A percentile compares a stretch with the other conserved stretches of the same genome.
These are phyloP conservation scores for Phaethornis superciliosus DNA, from an alignment of 2,113 vertebrate species.

Conservation along the genomic window DNA sequence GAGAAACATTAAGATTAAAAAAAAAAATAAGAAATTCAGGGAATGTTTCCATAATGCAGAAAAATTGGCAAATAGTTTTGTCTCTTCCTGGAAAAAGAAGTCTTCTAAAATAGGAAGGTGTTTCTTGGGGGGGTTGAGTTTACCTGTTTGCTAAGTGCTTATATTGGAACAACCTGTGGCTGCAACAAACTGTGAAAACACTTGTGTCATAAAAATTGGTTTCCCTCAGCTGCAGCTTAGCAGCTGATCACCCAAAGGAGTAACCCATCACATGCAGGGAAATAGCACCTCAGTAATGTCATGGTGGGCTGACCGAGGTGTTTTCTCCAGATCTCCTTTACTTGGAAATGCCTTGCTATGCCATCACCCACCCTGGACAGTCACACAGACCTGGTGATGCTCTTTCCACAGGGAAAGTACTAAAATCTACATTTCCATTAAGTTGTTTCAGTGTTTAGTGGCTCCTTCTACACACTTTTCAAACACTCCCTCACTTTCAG, in stretches of 20 bases:
- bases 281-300: not conserved
- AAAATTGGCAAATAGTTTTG: not conserved
- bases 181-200: not conserved
- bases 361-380: accelerated
- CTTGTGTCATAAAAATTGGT: not conserved
- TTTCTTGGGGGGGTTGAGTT: not conserved
- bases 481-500: not conserved
- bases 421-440: not conserved
- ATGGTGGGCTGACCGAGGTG: accelerated
- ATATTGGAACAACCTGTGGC: not conserved
- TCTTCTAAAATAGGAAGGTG: not conserved
- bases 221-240: not conserved
- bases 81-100: not conserved
- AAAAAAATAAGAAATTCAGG: not conserved
- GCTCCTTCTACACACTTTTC: not conserved
- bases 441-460: not conserved
- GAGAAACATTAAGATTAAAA: not conserved
- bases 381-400: not conserved
- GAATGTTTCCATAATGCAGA: not conserved
- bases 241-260: not conserved
- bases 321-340: not conserved
- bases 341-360: not conserved
- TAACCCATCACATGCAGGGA: accelerated
- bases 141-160: not conserved
- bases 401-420: not conserved